Evolutionary conservation across 2,113 vertebrate species (phyloP).

Genomic region (Bos indicus): DNA sequence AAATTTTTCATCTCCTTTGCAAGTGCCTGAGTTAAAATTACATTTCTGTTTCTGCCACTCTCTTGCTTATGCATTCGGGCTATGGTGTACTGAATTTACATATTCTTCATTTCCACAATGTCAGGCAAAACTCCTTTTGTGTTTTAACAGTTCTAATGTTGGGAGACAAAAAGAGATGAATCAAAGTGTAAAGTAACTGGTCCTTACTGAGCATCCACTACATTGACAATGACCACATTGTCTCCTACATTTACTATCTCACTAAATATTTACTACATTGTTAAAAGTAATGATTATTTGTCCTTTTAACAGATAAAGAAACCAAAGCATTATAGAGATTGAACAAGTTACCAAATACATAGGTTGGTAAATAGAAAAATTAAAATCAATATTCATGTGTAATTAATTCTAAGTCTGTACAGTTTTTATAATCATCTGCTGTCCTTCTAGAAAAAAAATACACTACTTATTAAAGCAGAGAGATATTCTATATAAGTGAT

Average conservation of each 20-base stretch:
- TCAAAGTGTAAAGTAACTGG: no score
- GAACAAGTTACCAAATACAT: neutral
- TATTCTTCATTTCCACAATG: neutral
- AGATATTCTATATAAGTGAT: neutral
- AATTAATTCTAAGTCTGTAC: neutral
- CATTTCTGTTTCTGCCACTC: neutral
- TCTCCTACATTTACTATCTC: neutral
- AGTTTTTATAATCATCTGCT: neutral
- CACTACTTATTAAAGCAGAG: neutral
- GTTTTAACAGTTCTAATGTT: neutral
- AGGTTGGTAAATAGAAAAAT: neutral
- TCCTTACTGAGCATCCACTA: neutral
- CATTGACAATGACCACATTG: rapidly evolving
- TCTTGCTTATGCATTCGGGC: rapidly evolving
- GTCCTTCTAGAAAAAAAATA: neutral
- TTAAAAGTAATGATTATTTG: neutral
- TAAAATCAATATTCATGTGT: neutral
- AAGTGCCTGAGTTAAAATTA: neutral
- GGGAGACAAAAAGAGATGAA: rapidly evolving
- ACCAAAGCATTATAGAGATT: neutral
- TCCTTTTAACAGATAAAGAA: neutral
- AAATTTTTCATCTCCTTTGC: neutral
- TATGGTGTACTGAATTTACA: neutral
- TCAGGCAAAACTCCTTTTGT: neutral
- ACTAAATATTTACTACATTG: neutral